Evolutionary conservation across 2,797 vertebrate genomes (phyloP).

Genomic region (Lepilemur ruficaudatus): DNA sequence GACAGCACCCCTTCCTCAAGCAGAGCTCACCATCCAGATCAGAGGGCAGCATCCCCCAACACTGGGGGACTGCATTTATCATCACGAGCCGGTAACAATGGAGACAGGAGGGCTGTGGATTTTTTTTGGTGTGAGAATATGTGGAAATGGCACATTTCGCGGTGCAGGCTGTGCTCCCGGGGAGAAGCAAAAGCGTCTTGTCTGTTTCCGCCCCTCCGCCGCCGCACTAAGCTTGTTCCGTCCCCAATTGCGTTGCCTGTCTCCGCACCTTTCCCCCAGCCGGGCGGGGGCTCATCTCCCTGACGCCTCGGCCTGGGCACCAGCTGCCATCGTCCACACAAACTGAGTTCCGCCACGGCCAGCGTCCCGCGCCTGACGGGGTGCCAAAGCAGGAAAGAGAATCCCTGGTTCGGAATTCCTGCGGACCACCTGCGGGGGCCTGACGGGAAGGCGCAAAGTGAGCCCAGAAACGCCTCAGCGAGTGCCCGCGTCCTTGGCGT

Average conservation of each 20-base stretch:
- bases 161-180: accelerated
- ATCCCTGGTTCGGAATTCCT: neutral
- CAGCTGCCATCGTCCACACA: slow-evolving; percentile 39
- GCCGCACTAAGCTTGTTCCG: neutral
- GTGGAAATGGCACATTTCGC: neutral
- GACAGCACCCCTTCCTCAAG: neutral
- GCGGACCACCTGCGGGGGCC: neutral
- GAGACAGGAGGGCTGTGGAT: neutral
- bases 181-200: accelerated
- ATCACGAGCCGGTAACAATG: accelerated
- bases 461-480: accelerated
- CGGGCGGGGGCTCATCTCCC: slow-evolving; percentile 14
- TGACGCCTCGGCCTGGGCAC: neutral
- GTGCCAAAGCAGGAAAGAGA: neutral
- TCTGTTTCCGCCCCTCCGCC: neutral
- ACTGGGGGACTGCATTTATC: accelerated
- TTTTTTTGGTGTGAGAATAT: accelerated
- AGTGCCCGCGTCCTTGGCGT: accelerated
- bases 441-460: neutral
- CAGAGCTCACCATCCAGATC: neutral
- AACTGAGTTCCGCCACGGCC: slow-evolving; percentile 43
- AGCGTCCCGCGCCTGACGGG: slow-evolving; percentile 13
- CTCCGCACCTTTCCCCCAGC: slow-evolving; percentile 37
- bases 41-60: neutral
- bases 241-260: neutral